Conservation (phyloP, 2,113 vertebrate species). For the Anhinga rufa region DNA sequence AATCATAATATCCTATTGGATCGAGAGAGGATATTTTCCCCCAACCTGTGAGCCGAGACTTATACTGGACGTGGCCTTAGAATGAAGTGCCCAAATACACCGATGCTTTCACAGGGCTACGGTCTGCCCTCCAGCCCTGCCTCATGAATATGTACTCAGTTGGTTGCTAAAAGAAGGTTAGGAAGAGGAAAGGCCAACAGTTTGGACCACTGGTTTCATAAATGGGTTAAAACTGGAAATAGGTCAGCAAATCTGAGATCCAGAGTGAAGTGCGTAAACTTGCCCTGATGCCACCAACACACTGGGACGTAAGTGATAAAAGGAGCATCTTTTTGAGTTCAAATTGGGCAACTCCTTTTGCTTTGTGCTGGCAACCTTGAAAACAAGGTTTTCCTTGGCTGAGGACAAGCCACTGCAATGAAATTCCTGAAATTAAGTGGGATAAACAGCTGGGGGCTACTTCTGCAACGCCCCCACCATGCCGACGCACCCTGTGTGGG, state of each 20-base stretch:
- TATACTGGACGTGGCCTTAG: rapidly evolving
- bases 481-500: background rate
- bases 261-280: background rate
- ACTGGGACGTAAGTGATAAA: background rate
- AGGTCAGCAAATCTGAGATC: background rate
- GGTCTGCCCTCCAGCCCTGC: background rate
- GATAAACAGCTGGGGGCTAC: background rate
- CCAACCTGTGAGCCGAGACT: background rate
- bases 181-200: background rate
- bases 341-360: background rate
- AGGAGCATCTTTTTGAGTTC: background rate
- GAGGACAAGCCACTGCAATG: background rate
- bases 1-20: background rate
- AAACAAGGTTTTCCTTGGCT: background rate
- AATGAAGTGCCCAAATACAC: background rate
- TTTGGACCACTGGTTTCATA: background rate
- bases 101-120: rapidly evolving
- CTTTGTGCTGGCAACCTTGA: background rate
- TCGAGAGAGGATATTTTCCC: background rate
- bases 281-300: background rate
- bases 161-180: background rate
- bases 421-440: background rate
- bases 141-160: rapidly evolving
- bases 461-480: background rate
- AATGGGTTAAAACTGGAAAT: background rate